Evolutionary conservation across 1,140 invertebrate genomes (phyloP).

Genomic region (Scaptomyza hsui): DNA sequence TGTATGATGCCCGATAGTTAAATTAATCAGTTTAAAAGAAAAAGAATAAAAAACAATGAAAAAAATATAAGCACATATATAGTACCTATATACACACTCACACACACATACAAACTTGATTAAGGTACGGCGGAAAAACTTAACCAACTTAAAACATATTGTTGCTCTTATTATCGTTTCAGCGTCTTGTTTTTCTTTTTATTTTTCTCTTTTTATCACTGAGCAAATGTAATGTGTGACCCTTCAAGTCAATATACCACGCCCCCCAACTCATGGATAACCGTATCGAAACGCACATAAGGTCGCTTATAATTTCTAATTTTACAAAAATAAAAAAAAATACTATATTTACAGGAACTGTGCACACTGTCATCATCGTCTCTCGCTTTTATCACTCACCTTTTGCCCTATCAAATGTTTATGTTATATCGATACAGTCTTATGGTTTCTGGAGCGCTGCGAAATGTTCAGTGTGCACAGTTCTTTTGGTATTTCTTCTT

Average conservation of each 20-base stretch:
- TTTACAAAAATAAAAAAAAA: constrained; percentile 45
- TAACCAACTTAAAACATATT: constrained; percentile 81
- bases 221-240: constrained; percentile 82
- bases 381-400: neutral
- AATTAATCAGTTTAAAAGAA: neutral
- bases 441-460: neutral
- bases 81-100: constrained; percentile 25
- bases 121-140: constrained; percentile 71
- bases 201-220: constrained; percentile 82
- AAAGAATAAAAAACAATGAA: neutral
- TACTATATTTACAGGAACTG: constrained; percentile 56
- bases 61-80: constrained; percentile 6
- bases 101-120: constrained; percentile 41
- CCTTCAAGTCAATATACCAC: constrained; percentile 78
- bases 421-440: neutral
- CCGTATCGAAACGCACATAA: constrained; percentile 78
- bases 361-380: constrained; percentile 42
- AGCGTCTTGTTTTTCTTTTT: constrained; percentile 83
- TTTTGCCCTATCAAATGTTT: constrained; percentile 2
- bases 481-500: constrained; percentile 46
- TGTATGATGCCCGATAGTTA: neutral
- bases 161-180: constrained; percentile 84
- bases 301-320: constrained; percentile 81
- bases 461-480: constrained; percentile 40
- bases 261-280: constrained; percentile 78